These are phyloP conservation scores for Mellilla xanthometata DNA, from an alignment of 2,888 invertebrate genomes.

Conservation along the genomic window DNA sequence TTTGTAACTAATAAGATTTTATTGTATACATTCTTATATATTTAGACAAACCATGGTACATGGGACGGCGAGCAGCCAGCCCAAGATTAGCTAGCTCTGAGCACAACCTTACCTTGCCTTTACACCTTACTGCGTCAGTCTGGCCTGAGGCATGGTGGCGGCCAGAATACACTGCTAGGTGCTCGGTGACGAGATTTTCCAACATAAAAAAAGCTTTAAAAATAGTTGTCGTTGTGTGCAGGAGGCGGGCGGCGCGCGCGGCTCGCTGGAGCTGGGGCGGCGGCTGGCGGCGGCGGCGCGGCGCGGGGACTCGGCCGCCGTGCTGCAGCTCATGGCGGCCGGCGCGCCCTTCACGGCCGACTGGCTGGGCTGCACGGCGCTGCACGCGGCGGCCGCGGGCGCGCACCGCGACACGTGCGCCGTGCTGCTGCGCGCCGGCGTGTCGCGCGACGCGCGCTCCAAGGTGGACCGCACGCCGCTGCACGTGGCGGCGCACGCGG, in stretches of 20 bases:
- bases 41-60: no score
- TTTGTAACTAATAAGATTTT: no score
- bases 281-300: constrained; percentile 90
- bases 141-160: no score
- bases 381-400: constrained; percentile 92
- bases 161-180: no score
- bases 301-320: constrained; percentile 89
- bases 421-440: constrained; percentile 92
- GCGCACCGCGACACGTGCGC: constrained; percentile 91
- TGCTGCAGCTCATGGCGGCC: constrained; percentile 89
- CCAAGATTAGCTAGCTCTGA: no score
- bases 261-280: constrained; percentile 91
- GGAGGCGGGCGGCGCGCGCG: constrained; percentile 32
- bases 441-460: constrained; percentile 93
- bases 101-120: no score
- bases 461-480: constrained; percentile 94
- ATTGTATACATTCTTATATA: no score
- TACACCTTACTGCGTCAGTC: no score
- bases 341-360: constrained; percentile 97
- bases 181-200: no score
- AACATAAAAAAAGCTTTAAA: no score
- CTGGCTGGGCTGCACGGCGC: constrained; percentile 95
- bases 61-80: no score
- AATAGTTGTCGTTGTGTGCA: constrained; percentile 1
- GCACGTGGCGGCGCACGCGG: constrained; percentile 94